Base-by-base conservation (phyloP, 2,888 invertebrate genomes). In the Leptogaster cylindrica region DNA sequence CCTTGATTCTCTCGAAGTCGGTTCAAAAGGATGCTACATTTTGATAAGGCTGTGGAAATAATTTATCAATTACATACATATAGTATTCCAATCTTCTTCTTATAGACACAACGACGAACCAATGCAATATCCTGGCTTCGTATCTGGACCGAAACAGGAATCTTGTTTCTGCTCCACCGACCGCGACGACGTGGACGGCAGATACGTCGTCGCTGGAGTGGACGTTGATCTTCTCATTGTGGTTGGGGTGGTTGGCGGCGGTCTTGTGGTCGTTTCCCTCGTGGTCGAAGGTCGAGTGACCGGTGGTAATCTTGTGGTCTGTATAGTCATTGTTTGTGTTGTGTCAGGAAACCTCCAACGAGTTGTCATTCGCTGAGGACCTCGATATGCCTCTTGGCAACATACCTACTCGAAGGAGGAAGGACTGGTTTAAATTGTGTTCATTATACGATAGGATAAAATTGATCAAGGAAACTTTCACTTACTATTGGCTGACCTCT, bases 401-500 rank as follows among this genome's bases (percentile, higher is more conserved):
- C 71, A 71, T 23, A 70, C 66, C 70, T 70, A 23, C 10, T 48
- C n/a, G n/a, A n/a, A n/a, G n/a, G n/a, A n/a, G n/a, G n/a, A n/a
- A n/a, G n/a, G n/a, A n/a, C n/a, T n/a, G n/a, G 33, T 5, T 5
- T 14, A 20, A 25, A 58, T 39, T 1, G 5, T 27, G 1, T 2
- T 2, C 8, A 3, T 25, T 48, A 25, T 25, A 12, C 46, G 25
- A 25, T 23, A 58, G 2, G 2, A 58, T 12, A 55, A n/a, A 51
- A 27, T 2, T n/a, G n/a, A n/a, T 25, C 5, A 20, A 1, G 2
- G n/a, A 5, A 48, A 7, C 14, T 36, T 36, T n/a, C n/a, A 18
- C 23, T 73, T 77, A 80, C 80, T 74, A 81, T 72, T 5, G 81
- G 80, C 73, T 79, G 78, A 7, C 77, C 73, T n/a, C 77, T 74